Conservation (phyloP, 2,113 vertebrate genomes). For the Muscicapa adusta region DNA sequence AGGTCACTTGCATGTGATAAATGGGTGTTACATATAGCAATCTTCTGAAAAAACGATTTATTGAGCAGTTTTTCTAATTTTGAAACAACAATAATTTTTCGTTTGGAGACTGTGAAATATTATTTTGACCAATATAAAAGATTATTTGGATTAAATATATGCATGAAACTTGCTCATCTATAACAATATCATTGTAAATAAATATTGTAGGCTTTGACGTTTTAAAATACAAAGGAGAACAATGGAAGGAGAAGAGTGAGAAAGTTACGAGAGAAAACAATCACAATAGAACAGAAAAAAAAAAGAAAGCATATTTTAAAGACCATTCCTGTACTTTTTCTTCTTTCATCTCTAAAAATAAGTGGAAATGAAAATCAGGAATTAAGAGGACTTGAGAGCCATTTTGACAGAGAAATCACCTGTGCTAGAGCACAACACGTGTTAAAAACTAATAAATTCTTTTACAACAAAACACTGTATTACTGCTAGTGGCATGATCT, state of each 20-base stretch:
- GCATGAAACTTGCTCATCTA: not conserved
- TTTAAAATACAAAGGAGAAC: not conserved
- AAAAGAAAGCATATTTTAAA: not conserved
- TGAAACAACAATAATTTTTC: not conserved
- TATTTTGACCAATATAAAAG: not conserved
- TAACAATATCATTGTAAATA: not conserved
- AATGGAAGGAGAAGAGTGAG: not conserved
- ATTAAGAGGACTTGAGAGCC: not conserved
- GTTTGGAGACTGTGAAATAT: not conserved
- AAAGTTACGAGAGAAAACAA: not conserved
- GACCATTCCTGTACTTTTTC: fast-evolving
- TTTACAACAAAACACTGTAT: not conserved
- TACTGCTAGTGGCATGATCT: not conserved
- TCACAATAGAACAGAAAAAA: not conserved
- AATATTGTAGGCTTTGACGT: not conserved
- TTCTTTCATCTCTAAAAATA: not conserved
- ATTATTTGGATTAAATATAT: not conserved
- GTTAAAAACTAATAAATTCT: not conserved
- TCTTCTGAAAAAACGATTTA: not conserved
- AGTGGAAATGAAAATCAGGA: not conserved
- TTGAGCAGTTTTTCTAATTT: not conserved
- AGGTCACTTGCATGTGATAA: not conserved
- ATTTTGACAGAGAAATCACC: not conserved
- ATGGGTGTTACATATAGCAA: not conserved
- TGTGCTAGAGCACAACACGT: not conserved